Evolutionary conservation across 2,888 invertebrate genomes (phyloP).

Genomic region (Linnaemya tessellans): DNA sequence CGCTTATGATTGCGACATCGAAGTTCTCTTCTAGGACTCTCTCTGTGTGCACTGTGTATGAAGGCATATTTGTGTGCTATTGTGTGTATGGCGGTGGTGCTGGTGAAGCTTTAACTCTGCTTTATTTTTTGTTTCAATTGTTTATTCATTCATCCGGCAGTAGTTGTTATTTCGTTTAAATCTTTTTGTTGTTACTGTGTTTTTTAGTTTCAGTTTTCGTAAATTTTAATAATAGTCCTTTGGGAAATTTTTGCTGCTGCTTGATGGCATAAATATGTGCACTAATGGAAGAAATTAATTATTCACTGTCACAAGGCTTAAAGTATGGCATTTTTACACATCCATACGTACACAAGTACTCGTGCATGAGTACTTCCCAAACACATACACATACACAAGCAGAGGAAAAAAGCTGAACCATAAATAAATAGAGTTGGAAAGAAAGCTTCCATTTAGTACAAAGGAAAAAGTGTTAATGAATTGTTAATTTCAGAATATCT

Average conservation of each 20-base stretch:
- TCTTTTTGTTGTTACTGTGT: slow-evolving; percentile 30
- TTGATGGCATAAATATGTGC: slow-evolving; percentile 73
- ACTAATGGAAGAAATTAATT: slow-evolving; percentile 74
- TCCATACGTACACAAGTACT: neutral
- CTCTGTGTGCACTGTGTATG: too few species aligned
- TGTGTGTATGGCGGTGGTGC: neutral
- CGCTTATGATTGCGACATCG: too few species aligned
- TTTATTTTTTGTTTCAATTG: slow-evolving; percentile 54
- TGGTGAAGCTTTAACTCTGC: slow-evolving; percentile 52
- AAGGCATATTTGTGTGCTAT: neutral
- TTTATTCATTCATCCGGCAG: slow-evolving; percentile 66
- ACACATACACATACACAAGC: neutral
- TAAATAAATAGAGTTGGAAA: slow-evolving; percentile 16
- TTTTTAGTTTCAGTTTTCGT: slow-evolving; percentile 57
- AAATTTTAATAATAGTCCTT: slow-evolving; percentile 74
- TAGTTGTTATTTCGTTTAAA: slow-evolving; percentile 61
- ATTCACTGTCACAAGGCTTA: slow-evolving; percentile 73
- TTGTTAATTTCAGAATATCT: slow-evolving; percentile 39
- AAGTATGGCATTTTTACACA: slow-evolving; percentile 60
- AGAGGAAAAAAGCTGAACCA: slow-evolving; percentile 1
- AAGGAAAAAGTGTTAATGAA: slow-evolving; percentile 49
- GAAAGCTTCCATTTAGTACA: slow-evolving; percentile 12
- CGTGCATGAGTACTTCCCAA: neutral
- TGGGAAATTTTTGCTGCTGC: slow-evolving; percentile 69
- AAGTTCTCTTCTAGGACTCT: too few species aligned